Percentiles rank a stretch among this genome's conserved stretches.
These are phyloP conservation scores for Brachypteracias leptosomus DNA, from an alignment of 2,113 vertebrate genomes.

Conservation along the genomic window DNA sequence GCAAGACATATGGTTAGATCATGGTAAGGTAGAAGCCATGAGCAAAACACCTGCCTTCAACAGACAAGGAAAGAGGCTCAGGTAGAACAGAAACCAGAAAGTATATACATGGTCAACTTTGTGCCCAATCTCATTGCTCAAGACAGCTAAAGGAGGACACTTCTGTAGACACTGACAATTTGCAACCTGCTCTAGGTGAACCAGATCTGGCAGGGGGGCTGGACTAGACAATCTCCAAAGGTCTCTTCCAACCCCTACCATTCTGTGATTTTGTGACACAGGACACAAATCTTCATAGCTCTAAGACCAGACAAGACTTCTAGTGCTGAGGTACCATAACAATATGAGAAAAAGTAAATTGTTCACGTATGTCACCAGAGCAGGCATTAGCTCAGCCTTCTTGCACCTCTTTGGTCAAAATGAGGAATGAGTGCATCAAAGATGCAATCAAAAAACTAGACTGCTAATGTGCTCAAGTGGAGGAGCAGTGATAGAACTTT, in stretches of 20 bases:
- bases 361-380: background rate
- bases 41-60: background rate
- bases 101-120: background rate
- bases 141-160: background rate
- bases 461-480: background rate
- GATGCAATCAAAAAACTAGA: background rate
- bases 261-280: too few species aligned
- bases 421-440: background rate
- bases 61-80: background rate
- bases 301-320: background rate
- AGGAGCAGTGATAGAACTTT: background rate
- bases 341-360: background rate
- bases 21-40: background rate
- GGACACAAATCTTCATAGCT: background rate
- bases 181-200: too few species aligned
- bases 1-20: background rate
- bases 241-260: too few species aligned
- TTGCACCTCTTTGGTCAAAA: background rate
- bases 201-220: too few species aligned
- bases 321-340: background rate
- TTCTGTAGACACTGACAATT: background rate
- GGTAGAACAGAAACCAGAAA: background rate
- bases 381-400: background rate
- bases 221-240: too few species aligned
- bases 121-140: background rate